Evolutionary conservation across 1,140 invertebrate genomes (phyloP).

Genomic region (Matsumurasca onukii): DNA sequence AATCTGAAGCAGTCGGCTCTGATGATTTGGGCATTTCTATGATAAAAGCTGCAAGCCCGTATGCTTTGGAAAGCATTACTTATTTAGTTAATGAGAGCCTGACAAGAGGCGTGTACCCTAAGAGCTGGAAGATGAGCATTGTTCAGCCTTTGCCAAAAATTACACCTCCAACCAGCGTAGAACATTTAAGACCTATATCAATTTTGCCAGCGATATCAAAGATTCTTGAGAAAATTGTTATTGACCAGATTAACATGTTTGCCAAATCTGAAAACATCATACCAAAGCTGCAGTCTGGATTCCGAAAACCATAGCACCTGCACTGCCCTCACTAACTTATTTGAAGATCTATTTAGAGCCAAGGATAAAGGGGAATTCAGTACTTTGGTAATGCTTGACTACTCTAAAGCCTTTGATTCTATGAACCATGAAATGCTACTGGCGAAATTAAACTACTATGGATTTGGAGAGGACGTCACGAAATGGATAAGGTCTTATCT

Average conservation of each 20-base stretch:
- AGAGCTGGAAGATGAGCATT: too few relatives aligned
- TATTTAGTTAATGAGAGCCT: background rate
- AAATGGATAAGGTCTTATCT: slow-evolving; percentile 4
- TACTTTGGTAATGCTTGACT: background rate
- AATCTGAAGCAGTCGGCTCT: background rate
- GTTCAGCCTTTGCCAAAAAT: background rate
- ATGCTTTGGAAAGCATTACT: background rate
- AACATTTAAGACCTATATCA: too few relatives aligned
- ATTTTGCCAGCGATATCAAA: background rate
- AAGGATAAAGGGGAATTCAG: background rate
- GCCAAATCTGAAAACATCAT: background rate
- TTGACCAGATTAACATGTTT: background rate
- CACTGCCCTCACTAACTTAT: background rate
- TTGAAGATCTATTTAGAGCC: background rate
- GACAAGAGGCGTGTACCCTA: too few relatives aligned
- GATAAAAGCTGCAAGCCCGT: background rate
- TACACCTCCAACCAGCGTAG: background rate
- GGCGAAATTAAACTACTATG: background rate
- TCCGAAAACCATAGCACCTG: background rate
- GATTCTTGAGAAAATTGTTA: background rate
- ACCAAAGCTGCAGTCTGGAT: background rate
- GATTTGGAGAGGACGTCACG: background rate
- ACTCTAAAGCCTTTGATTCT: background rate
- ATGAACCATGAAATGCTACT: background rate
- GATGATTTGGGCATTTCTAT: background rate